These are phyloP conservation scores for Drosophila cyrtoloma DNA, from an alignment of 2,888 invertebrate genomes.

Conservation along the genomic window DNA sequence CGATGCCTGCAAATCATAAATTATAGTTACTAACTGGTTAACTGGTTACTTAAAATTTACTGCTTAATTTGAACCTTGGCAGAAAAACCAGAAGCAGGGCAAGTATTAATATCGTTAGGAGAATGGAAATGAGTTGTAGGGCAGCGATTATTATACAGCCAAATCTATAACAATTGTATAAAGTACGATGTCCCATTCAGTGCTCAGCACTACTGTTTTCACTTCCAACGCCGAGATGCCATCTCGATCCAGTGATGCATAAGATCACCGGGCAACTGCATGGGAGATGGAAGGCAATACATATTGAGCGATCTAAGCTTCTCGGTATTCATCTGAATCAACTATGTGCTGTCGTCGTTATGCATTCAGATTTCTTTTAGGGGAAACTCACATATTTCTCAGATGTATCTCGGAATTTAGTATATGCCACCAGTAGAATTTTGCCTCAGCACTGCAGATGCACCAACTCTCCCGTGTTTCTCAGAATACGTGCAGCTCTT, in stretches of 20 bases:
- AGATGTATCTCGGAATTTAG: conserved; percentile 58
- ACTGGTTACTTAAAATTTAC: not conserved
- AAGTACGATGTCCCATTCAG: conserved; percentile 40
- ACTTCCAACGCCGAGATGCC: not conserved
- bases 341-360: conserved; percentile 30
- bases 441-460: conserved; percentile 42
- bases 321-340: conserved; percentile 24
- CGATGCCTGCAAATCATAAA: not conserved
- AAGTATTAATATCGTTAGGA: not conserved
- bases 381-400: conserved; percentile 32
- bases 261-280: conserved; percentile 61
- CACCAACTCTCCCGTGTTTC: conserved; percentile 3
- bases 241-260: conserved; percentile 43
- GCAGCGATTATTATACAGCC: not conserved
- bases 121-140: not conserved
- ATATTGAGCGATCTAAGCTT: conserved; percentile 31
- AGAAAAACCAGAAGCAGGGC: not conserved
- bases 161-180: conserved; percentile 41
- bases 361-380: conserved; percentile 48
- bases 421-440: conserved; percentile 47
- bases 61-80: not conserved
- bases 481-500: conserved; percentile 50
- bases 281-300: conserved; percentile 63
- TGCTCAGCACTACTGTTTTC: conserved; percentile 7
- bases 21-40: not conserved